Conservation (phyloP, 2,113 vertebrate genomes). For the Trogon surrucura region DNA sequence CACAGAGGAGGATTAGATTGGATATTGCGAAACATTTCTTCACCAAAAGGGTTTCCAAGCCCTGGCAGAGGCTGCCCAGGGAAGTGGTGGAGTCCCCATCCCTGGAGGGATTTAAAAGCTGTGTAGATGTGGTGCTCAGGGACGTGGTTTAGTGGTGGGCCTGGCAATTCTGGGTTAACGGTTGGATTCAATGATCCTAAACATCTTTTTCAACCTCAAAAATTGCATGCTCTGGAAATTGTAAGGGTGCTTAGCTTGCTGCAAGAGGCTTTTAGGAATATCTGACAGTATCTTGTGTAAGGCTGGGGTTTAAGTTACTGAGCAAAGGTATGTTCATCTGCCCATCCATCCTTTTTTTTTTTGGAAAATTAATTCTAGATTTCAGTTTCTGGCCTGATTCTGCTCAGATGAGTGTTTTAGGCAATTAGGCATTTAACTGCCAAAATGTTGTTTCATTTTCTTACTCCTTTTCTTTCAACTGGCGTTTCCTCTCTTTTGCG, state of each 20-base stretch:
- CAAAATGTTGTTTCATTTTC: not conserved
- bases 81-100: too few species aligned
- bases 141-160: too few species aligned
- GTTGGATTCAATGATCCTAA: too few species aligned
- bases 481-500: not conserved
- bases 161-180: too few species aligned
- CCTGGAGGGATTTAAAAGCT: too few species aligned
- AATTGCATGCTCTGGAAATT: not conserved
- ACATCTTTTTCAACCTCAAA: too few species aligned
- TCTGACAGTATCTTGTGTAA: too few species aligned
- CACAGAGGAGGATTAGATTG: too few species aligned
- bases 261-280: not conserved
- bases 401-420: not conserved
- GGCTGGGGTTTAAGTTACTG: not conserved
- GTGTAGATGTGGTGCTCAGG: too few species aligned
- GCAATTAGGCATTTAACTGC: not conserved
- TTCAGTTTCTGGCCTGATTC: not conserved
- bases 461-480: not conserved
- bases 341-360: not conserved
- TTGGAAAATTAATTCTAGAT: not conserved
- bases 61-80: too few species aligned
- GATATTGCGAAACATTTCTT: too few species aligned
- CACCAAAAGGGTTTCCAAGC: too few species aligned
- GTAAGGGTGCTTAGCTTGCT: not conserved
- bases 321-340: not conserved